These are phyloP conservation scores for Bombus vancouverensis DNA, from an alignment of 1,140 invertebrate genomes.

Conservation along the genomic window DNA sequence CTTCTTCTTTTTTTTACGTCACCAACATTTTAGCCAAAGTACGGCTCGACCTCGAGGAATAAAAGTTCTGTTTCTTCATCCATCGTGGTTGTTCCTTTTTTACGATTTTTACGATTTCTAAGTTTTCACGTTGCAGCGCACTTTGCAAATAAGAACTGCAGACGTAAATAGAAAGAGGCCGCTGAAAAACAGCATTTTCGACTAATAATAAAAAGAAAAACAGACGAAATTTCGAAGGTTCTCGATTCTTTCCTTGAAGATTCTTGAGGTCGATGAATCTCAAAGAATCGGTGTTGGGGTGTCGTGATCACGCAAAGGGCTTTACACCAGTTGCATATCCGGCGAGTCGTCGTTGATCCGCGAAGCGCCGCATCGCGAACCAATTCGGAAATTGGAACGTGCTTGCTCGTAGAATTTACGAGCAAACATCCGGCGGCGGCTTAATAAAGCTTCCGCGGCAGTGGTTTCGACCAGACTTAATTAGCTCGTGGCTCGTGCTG, in stretches of 20 bases:
- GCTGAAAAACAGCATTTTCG: too few relatives aligned
- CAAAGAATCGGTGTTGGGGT: neutral
- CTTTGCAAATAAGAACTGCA: too few relatives aligned
- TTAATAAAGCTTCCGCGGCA: conserved; percentile 68
- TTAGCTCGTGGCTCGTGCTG: conserved; percentile 52
- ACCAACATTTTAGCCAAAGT: too few relatives aligned
- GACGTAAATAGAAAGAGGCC: too few relatives aligned
- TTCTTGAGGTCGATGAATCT: too few relatives aligned
- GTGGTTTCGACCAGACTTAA: conserved; percentile 65
- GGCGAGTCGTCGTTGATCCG: conserved; percentile 22
- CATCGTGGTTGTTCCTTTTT: too few relatives aligned
- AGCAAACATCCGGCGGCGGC: conserved; percentile 58
- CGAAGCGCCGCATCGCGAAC: conserved; percentile 1
- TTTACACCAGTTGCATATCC: conserved; percentile 62
- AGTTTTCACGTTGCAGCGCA: too few relatives aligned
- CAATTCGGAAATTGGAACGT: conserved; percentile 69
- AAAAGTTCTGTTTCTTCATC: too few relatives aligned
- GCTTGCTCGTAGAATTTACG: conserved; percentile 60
- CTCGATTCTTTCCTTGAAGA: neutral
- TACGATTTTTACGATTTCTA: too few relatives aligned
- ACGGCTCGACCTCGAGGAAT: too few relatives aligned
- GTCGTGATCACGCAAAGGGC: neutral
- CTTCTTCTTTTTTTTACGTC: neutral
- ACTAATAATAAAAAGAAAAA: neutral
- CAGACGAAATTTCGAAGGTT: neutral